Evolutionary conservation across 2,888 invertebrate species (phyloP), one percentile per base, ranked within the genome.

Genomic region (Acleris cristana): DNA sequence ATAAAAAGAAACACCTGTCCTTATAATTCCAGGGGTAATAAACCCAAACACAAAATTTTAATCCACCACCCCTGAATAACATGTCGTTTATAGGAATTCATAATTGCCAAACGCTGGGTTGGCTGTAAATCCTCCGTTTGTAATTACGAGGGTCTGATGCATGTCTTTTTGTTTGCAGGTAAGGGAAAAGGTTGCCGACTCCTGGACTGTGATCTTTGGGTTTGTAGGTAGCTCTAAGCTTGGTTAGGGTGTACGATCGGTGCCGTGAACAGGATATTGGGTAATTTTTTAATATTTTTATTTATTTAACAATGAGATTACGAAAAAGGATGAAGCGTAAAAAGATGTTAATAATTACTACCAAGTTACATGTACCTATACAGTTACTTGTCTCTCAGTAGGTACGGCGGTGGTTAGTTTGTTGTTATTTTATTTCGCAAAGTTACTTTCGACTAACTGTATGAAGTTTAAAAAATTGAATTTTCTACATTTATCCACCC

Each of bases 81-180:
- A 58, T 69, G 71, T 65, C 70, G 69, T 88, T 86, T 87, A 87
- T 87, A 86, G 84, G 82, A 76, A 80, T 84, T 78, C 81, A 80
- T 85, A 86, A 87, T 87, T 84, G 84, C 83, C 79, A 76, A 76
- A 72, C 76, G 75, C 71, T 73, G 75, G 73, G 76, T 60, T 54
- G 54, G 64, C 67, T 70, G 69, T 73, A 72, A 72, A 73, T 73
- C 73, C 71, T 55, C 63, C 51, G 54, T 30, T 58, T 56, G 64
- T 62, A 67, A 63, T 65, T 69, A 65, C 65, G 34, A 30, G 62
- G 57, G 62, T 59, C 56, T 65, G 64, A 64, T 66, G 66, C 62
- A 58, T 59, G 65, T 66, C 66, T 80, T 82, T 80, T 84, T 74
- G 72, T 71, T 88, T 87, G 71, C 89, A 89, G 89, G 89, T 89